Evolutionary conservation across 2,797 vertebrate genomes (phyloP).

Genomic region (Phoeniculus purpureus): DNA sequence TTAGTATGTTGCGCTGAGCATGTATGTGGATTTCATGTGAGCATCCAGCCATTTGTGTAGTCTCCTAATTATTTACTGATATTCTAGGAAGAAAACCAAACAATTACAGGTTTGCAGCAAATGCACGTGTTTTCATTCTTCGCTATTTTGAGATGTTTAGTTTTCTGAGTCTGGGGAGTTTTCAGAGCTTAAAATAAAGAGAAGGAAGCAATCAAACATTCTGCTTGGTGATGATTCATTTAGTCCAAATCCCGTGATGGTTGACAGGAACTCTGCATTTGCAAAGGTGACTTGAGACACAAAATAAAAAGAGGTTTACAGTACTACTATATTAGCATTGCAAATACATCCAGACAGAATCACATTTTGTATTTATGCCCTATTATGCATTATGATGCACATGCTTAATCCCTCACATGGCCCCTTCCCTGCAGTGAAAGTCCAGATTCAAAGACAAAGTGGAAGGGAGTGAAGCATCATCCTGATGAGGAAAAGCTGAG

Average conservation of each 20-base stretch:
- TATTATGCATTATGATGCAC: background rate
- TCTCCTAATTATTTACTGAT: constrained; percentile 40
- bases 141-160: constrained; percentile 18
- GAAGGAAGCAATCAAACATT: constrained; percentile 42
- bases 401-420: background rate
- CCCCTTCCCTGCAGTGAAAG: background rate
- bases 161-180: constrained; percentile 10
- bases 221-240: constrained; percentile 32
- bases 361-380: background rate
- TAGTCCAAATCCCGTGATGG: background rate
- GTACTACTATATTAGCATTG: background rate
- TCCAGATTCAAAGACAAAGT: background rate
- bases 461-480: too few species aligned
- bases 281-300: constrained; percentile 27
- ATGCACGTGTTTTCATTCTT: background rate
- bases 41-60: constrained; percentile 8
- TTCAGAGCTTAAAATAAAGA: constrained; percentile 50
- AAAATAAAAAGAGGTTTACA: constrained; percentile 16
- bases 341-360: background rate
- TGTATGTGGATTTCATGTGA: constrained; percentile 7
- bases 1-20: constrained; percentile 13
- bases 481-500: too few species aligned
- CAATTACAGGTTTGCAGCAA: constrained; percentile 19
- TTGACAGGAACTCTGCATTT: constrained; percentile 30
- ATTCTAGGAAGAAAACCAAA: constrained; percentile 47